phyloP scores from a whole-genome alignment of 2,113 vertebrate species.

The Takifugu flavidus region DNA sequence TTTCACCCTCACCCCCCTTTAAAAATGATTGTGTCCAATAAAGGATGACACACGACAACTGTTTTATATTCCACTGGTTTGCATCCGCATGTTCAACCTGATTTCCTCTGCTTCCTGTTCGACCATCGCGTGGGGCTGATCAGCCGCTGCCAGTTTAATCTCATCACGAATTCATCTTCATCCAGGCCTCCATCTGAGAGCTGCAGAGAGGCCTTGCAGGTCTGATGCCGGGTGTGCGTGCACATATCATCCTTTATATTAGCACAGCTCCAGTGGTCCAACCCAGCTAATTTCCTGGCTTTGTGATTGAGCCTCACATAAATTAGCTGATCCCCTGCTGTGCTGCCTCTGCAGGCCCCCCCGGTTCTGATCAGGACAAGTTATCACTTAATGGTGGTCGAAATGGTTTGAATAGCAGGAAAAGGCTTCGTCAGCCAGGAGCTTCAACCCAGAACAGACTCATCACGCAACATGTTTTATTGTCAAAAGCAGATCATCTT shows the following conservation, averaged over 20 bases:
- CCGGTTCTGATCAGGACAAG: background rate
- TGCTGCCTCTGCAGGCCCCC: constrained; percentile 8
- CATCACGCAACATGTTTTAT: constrained; percentile 16
- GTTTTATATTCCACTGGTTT: background rate
- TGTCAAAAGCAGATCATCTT: background rate
- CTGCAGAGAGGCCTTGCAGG: constrained; percentile 17
- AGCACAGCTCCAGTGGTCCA: constrained; percentile 34
- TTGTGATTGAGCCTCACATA: constrained; percentile 35
- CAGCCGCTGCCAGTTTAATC: constrained; percentile 33
- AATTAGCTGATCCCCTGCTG: constrained; percentile 34
- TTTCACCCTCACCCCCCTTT: too few species aligned
- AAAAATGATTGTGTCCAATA: too few species aligned
- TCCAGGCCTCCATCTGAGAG: constrained; percentile 34
- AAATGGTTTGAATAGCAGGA: constrained; percentile 22
- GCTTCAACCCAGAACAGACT: constrained; percentile 13
- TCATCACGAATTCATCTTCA: constrained; percentile 32
- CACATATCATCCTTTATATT: constrained; percentile 59
- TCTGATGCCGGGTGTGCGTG: constrained; percentile 36
- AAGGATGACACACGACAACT: too few species aligned
- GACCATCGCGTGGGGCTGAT: constrained; percentile 18
- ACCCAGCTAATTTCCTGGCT: constrained; percentile 41
- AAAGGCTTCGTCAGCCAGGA: constrained; percentile 37
- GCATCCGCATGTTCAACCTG: constrained; percentile 4
- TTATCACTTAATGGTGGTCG: constrained; percentile 14
- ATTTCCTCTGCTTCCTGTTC: constrained; percentile 21